Evolutionary conservation across 2,113 vertebrate species (phyloP).

Genomic region (Potamarius usumacintae): DNA sequence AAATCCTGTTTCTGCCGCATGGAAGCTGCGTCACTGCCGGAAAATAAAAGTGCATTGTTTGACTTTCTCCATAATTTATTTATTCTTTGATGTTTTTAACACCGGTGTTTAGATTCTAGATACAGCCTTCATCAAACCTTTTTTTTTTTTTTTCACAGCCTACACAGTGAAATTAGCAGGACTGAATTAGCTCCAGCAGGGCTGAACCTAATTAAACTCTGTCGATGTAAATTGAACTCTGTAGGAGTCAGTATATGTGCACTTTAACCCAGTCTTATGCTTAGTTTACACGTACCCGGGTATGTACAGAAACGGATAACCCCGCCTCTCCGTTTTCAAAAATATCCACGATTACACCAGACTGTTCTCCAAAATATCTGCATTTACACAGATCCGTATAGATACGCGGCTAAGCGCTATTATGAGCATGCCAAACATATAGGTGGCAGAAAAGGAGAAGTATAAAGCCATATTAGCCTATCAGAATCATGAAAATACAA

Average conservation of each 20-base stretch:
- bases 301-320: no score
- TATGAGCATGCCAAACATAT: no score
- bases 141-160: conserved; percentile 6
- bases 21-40: conserved; percentile 2
- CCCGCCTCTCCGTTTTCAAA: no score
- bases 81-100: conserved; percentile 1
- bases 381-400: no score
- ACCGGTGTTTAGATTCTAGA: conserved; percentile 18
- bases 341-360: no score
- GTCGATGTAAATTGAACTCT: conserved; percentile 23
- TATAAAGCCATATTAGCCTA: no score
- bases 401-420: no score
- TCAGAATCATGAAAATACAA: no score
- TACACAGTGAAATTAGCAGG: conserved; percentile 45
- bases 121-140: conserved; percentile 30
- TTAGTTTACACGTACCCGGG: no score
- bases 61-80: not conserved
- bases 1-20: conserved; percentile 24
- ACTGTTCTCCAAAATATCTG: no score
- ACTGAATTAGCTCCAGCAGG: conserved; percentile 12
- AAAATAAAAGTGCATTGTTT: conserved; percentile 37
- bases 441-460: no score
- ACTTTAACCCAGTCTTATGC: not conserved
- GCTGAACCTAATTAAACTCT: conserved; percentile 39
- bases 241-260: not conserved